These are phyloP conservation scores for Drosophila bipectinata DNA, from an alignment of 1,140 invertebrate genomes.

Conservation along the genomic window DNA sequence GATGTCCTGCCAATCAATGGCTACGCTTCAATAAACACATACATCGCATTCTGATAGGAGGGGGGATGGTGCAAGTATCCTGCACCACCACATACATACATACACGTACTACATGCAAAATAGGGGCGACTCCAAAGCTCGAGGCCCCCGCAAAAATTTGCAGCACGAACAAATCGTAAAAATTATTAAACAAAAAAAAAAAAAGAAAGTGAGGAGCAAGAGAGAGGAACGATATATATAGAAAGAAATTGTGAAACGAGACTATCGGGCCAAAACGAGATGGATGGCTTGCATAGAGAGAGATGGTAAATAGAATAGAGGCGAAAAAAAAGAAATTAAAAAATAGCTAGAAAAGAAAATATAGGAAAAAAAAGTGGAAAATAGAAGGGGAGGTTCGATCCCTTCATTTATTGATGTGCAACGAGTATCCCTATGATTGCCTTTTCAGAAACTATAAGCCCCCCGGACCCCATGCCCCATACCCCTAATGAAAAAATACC, in stretches of 20 bases:
- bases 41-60: constrained; percentile 46
- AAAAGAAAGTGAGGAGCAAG: constrained; percentile 14
- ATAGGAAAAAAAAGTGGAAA: background rate
- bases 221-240: background rate
- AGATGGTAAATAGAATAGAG: constrained; percentile 4
- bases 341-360: constrained; percentile 42
- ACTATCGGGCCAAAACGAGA: background rate
- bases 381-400: constrained; percentile 6
- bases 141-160: constrained; percentile 54
- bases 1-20: constrained; percentile 84
- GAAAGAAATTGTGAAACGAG: constrained; percentile 16
- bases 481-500: no score
- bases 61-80: constrained; percentile 13
- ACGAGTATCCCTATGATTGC: constrained; percentile 73
- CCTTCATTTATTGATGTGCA: constrained; percentile 79
- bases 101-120: constrained; percentile 21
- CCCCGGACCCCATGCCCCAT: no score
- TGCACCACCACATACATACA: constrained; percentile 23
- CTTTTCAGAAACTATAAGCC: constrained; percentile 51
- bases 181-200: constrained; percentile 65
- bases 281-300: constrained; percentile 3
- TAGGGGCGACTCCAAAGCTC: constrained; percentile 5
- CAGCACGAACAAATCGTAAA: constrained; percentile 79
- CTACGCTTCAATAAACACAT: constrained; percentile 83
- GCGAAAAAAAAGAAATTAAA: constrained; percentile 63